phyloP scores from a whole-genome alignment of 30 jellyfish, hydroid and myxozoan species.

The Pseudorhiza aurosa region DNA sequence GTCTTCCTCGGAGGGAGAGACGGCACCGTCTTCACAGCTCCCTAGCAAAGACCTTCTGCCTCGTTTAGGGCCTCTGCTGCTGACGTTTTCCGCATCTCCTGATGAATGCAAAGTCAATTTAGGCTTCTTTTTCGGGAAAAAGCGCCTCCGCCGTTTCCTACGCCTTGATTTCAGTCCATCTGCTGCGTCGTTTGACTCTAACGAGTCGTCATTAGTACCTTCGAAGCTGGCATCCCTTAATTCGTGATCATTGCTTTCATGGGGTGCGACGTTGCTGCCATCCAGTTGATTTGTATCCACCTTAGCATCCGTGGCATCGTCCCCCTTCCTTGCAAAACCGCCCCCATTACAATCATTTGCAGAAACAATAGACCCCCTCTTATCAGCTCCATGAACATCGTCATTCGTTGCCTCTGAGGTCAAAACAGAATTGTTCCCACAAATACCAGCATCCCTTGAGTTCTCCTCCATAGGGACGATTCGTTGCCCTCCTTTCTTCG shows the following conservation, averaged over 20 bases:
- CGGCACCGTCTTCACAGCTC: background rate
- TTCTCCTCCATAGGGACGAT: background rate
- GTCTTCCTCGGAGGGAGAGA: background rate
- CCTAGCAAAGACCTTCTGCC: background rate
- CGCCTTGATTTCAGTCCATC: background rate
- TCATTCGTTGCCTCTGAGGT: background rate
- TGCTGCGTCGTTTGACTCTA: no score
- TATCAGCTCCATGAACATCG: background rate
- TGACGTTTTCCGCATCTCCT: background rate
- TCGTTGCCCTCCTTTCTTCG: background rate
- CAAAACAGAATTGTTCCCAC: background rate
- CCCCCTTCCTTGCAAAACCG: background rate
- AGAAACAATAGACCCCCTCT: background rate
- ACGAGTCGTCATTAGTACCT: no score
- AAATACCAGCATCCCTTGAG: background rate
- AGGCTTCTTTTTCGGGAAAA: conserved; percentile 29
- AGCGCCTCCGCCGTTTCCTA: conserved; percentile 6
- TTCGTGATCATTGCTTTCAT: no score
- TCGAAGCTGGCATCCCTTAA: no score
- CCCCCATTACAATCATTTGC: background rate
- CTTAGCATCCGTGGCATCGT: background rate
- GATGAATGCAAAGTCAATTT: background rate
- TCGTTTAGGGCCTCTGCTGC: background rate
- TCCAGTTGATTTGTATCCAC: no score
- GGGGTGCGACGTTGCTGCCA: no score